Conservation (phyloP, 2,113 vertebrate species). For the Tachysurus fulvidraco region DNA sequence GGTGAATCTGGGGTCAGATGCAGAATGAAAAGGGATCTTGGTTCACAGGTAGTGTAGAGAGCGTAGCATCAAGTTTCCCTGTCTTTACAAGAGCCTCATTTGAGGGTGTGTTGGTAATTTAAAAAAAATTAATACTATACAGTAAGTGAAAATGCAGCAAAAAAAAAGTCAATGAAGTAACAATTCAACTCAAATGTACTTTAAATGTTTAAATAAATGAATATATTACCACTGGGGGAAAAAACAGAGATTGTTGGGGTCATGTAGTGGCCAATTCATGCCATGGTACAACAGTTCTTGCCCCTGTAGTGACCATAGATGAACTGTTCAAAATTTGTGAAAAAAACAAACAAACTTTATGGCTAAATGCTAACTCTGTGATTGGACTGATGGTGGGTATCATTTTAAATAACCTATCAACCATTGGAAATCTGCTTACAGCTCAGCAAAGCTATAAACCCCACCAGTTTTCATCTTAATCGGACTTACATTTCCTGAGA, state of each 20-base stretch:
- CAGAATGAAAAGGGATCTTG: neutral
- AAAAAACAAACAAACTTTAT: neutral
- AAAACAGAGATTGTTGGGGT: neutral
- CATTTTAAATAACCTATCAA: neutral
- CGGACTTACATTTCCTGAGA: too few relatives aligned
- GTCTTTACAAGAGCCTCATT: neutral
- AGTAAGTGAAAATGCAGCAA: neutral
- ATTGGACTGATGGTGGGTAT: neutral
- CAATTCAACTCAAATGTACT: too few relatives aligned
- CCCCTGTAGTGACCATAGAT: neutral
- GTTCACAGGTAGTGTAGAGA: neutral
- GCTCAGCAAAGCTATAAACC: neutral
- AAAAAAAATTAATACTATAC: too few relatives aligned
- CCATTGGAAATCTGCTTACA: neutral
- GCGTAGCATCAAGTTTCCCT: neutral
- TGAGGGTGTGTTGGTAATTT: neutral
- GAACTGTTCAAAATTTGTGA: neutral
- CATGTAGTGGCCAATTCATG: neutral
- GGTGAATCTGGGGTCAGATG: slow-evolving; percentile 25
- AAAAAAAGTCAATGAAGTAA: neutral
- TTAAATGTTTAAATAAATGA: too few relatives aligned
- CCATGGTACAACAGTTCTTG: neutral
- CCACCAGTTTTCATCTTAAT: too few relatives aligned
- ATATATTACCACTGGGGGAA: neutral
- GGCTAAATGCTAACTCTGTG: neutral